Base-by-base conservation (phyloP, 2,797 vertebrate genomes). In the Thunnus albacares region DNA sequence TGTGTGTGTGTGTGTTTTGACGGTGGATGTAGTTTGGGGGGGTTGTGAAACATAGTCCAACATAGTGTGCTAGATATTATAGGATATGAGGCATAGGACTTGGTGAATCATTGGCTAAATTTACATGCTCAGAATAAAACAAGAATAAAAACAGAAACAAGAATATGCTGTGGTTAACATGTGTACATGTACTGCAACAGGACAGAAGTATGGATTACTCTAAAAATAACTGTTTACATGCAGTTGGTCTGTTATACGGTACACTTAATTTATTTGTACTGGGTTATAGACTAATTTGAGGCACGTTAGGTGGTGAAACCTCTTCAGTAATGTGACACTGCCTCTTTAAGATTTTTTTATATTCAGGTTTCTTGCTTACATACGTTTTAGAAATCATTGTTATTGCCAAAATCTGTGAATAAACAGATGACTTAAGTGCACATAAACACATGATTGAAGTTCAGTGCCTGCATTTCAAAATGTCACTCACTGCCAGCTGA, bases 401-500 rank as follows among this genome's bases (percentile, higher is more conserved):
- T 22, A 14, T 67, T 57, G 66, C 66, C 61, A 75, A 79, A 57
- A 59, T 70, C 38, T 63, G 28, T 49, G 38, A 61, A 76, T 70
- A 71, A 76, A 43, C 62, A 61, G 67, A 68, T 77, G 57, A 58
- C 63, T 52, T 58, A 51, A 53, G 43, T 18, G 24, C 63, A 69
- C 33, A 72, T 77, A 60, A 61, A 75, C 60, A 61, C 53, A 64
- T 55, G 53, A 69, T 41, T 74, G 28, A 78, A 53, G 70, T 52
- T 49, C 15, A 24, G 20, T 12, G 24, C 24, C 45, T 52, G 30
- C 33, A 41, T n/a, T 67, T 65, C 17, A 41, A 67, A 76, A 22
- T 76, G 64, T 11, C 56, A 43, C 14, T 76, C 33, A 9, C 35
- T 67, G 47, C 47, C 55, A 66, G 43, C 10, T n/a, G 30, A 26